These are phyloP conservation scores for Stomatorhinus ivindoensis DNA, from an alignment of 2,113 vertebrate genomes.

Conservation along the genomic window DNA sequence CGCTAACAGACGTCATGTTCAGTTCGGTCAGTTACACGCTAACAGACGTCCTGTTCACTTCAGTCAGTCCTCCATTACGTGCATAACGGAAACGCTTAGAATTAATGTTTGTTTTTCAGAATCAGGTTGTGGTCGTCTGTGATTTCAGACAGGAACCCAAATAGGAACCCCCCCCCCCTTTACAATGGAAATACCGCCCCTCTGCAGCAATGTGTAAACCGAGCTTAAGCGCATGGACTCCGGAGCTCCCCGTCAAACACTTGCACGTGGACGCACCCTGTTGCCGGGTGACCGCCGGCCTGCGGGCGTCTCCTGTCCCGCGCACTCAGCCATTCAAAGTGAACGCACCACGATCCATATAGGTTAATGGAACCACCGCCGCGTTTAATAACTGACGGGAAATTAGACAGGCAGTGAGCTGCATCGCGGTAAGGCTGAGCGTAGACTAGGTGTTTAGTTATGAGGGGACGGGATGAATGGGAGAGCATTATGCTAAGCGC, in stretches of 20 bases:
- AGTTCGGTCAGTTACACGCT: too few species aligned
- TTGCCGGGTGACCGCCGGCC: neutral
- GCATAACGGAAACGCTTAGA: neutral
- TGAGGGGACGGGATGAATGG: neutral
- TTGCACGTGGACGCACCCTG: neutral
- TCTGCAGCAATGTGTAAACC: neutral
- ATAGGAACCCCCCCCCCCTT: neutral
- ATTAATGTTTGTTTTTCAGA: neutral
- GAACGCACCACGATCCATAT: neutral
- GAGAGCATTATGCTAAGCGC: neutral
- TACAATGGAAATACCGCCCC: neutral
- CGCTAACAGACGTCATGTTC: too few species aligned
- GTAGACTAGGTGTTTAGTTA: neutral
- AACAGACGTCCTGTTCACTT: neutral
- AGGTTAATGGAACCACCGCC: neutral
- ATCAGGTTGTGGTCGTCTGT: neutral
- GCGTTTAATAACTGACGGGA: neutral
- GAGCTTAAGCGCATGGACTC: neutral
- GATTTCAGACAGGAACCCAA: neutral
- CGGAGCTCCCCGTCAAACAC: neutral
- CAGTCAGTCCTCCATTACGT: neutral
- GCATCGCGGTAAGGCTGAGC: neutral
- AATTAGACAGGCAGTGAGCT: neutral
- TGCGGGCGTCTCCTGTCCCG: neutral
- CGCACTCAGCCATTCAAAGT: too few species aligned